These are phyloP conservation scores for Melanchra persicariae DNA, from an alignment of 2,888 invertebrate genomes.

Conservation along the genomic window DNA sequence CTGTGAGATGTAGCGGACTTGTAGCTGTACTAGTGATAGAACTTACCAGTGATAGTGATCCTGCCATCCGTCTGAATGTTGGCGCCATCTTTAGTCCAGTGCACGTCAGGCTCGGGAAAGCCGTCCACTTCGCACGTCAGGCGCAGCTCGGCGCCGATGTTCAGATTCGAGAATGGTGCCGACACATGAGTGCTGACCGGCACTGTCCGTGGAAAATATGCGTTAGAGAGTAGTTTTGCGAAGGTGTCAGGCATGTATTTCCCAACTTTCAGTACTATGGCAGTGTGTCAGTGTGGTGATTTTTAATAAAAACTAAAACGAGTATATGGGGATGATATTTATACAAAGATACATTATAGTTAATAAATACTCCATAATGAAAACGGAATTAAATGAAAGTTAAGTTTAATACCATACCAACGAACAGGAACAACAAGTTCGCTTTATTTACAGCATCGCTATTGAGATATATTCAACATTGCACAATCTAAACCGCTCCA, in stretches of 20 bases:
- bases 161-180: constrained; percentile 88
- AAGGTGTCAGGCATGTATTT: not conserved
- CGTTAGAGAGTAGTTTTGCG: constrained; percentile 10
- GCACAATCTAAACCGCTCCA: not conserved
- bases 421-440: not conserved
- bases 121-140: constrained; percentile 95
- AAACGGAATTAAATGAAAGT: not conserved
- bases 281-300: not conserved
- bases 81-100: constrained; percentile 95
- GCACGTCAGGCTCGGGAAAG: constrained; percentile 93
- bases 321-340: not conserved
- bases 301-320: not conserved
- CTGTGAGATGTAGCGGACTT: not conserved
- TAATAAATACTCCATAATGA: not conserved
- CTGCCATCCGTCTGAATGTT: constrained; percentile 90
- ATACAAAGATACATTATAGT: not conserved
- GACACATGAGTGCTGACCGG: constrained; percentile 93
- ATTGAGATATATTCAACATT: constrained; percentile 3
- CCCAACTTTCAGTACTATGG: too few relatives aligned
- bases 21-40: not conserved
- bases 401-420: too few relatives aligned
- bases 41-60: constrained; percentile 92
- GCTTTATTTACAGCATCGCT: constrained; percentile 34
- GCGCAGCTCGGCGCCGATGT: constrained; percentile 92
- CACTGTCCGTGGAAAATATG: constrained; percentile 78